These are phyloP conservation scores for Bungarus multicinctus DNA, from an alignment of 2,113 vertebrate species.

Conservation along the genomic window DNA sequence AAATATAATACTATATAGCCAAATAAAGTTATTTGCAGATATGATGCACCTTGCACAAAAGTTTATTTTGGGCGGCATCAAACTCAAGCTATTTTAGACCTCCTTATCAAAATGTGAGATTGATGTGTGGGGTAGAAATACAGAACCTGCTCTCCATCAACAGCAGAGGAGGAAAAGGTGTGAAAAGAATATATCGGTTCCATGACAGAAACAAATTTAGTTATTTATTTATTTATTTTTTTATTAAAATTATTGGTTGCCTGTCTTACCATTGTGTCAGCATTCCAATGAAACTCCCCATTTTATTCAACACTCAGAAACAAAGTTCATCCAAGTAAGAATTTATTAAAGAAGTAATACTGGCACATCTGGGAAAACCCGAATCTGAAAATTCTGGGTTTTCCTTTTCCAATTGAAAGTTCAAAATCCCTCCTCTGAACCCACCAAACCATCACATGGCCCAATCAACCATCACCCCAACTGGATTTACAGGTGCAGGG, in stretches of 20 bases:
- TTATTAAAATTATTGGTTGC: background rate
- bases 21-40: conserved; percentile 72
- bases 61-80: conserved; percentile 66
- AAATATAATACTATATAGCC: conserved; percentile 62
- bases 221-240: background rate
- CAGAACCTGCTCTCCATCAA: conserved; percentile 52
- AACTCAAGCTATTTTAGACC: conserved; percentile 64
- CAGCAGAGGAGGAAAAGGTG: conserved; percentile 37
- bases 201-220: background rate
- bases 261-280: background rate
- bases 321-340: too few relatives aligned
- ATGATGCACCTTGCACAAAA: conserved; percentile 66
- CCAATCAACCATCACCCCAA: too few relatives aligned
- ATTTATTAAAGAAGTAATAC: too few relatives aligned
- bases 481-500: too few relatives aligned
- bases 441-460: too few relatives aligned
- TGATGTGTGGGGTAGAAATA: conserved; percentile 62
- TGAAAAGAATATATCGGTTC: conserved; percentile 35
- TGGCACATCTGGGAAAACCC: too few relatives aligned
- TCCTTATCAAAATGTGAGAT: conserved; percentile 65
- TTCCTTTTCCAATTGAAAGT: too few relatives aligned
- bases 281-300: too few relatives aligned
- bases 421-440: too few relatives aligned
- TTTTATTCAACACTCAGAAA: too few relatives aligned
- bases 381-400: too few relatives aligned